Conservation (phyloP, 2,113 vertebrate genomes). For the Stigmatopora argus region DNA sequence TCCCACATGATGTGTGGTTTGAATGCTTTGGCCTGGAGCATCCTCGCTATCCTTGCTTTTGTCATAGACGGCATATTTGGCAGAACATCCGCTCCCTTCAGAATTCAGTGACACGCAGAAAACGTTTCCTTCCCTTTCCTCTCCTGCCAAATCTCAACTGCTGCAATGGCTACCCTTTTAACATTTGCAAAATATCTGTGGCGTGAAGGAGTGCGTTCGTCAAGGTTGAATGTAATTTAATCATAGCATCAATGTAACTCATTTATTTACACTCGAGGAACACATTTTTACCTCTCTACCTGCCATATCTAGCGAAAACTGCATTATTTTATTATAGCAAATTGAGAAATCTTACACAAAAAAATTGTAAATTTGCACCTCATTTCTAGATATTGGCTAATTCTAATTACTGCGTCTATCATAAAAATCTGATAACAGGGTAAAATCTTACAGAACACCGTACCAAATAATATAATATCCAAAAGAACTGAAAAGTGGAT, state of each 20-base stretch:
- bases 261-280: neutral
- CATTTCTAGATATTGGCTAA: too few relatives aligned
- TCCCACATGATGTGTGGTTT: neutral
- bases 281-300: neutral
- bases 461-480: too few relatives aligned
- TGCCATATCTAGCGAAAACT: too few relatives aligned
- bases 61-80: conserved; percentile 3
- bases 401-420: too few relatives aligned
- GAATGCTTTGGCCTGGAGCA: conserved; percentile 4
- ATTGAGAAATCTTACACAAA: too few relatives aligned
- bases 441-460: too few relatives aligned
- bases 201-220: neutral
- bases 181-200: neutral
- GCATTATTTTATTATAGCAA: too few relatives aligned
- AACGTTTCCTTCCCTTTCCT: neutral
- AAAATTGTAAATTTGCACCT: too few relatives aligned
- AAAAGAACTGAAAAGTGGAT: too few relatives aligned
- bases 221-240: conserved; percentile 2
- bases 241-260: neutral
- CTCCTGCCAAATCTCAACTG: neutral
- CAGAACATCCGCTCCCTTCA: conserved; percentile 7
- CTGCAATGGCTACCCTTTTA: neutral
- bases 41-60: neutral
- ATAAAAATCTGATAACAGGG: too few relatives aligned
- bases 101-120: neutral